Evolutionary conservation across 2,888 invertebrate species (phyloP).

Genomic region (Latrodectus elegans): DNA sequence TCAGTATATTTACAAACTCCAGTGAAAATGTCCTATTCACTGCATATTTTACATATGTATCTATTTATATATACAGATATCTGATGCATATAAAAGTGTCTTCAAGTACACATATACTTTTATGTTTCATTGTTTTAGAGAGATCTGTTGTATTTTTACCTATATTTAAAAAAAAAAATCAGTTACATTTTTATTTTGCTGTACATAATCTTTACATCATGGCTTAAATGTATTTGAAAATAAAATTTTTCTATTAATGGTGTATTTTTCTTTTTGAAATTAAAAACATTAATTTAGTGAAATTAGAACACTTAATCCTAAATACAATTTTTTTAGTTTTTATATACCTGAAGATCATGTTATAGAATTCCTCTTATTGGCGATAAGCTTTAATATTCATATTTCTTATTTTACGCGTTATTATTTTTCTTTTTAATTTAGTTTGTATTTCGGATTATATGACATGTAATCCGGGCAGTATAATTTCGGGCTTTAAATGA

Average conservation of each 20-base stretch:
- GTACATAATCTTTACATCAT: slow-evolving; percentile 53
- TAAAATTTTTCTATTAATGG: slow-evolving; percentile 33
- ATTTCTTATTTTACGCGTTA: too few relatives aligned
- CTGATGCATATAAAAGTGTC: slow-evolving; percentile 19
- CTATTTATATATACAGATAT: slow-evolving; percentile 21
- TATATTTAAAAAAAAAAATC: slow-evolving; percentile 32
- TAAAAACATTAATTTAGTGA: not conserved
- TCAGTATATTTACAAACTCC: not conserved
- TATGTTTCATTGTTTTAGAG: slow-evolving; percentile 20
- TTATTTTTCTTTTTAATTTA: too few relatives aligned
- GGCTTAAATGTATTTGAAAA: slow-evolving; percentile 40
- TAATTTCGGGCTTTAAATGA: too few relatives aligned
- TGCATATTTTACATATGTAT: slow-evolving; percentile 27
- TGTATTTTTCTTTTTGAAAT: not conserved
- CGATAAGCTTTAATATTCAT: too few relatives aligned
- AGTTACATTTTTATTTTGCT: slow-evolving; percentile 49
- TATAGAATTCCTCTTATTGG: too few relatives aligned
- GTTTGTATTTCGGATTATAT: too few relatives aligned
- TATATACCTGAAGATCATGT: too few relatives aligned
- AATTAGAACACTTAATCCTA: too few relatives aligned
- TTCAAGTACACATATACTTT: slow-evolving; percentile 19
- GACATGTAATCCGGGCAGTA: too few relatives aligned
- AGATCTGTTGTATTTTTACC: slow-evolving; percentile 30
- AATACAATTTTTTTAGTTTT: too few relatives aligned
- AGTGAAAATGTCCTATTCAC: not conserved